Base-by-base conservation (phyloP, 2,888 invertebrate species). In the Ennomos quercinarius region DNA sequence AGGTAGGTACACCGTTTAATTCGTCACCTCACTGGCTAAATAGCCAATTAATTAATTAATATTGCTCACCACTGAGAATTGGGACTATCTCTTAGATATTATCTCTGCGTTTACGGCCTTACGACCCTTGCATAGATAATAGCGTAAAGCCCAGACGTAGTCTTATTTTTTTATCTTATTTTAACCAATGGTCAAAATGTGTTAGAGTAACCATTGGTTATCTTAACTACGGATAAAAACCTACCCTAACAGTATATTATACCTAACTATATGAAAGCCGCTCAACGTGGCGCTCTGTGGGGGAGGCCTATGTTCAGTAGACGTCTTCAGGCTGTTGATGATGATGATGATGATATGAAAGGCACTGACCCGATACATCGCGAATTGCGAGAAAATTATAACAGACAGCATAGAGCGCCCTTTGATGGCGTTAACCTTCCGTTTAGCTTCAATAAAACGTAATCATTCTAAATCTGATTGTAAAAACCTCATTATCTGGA, bases 401-500 rank as follows among this genome's bases (percentile, higher is more conserved):
- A 13, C 38, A 38, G 37, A n/a, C 40, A 37, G 41, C n/a, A 10
- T 34, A 48, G 46, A 54, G 12, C 5, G 27, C 3, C 27, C 27
- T 27, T 6, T n/a, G 34, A 10, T 8, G 27, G 45, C 56, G 45
- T 45, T 51, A 50, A 51, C 50, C 41, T 57, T 41, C 27, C 43
- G 10, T 10, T 17, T 44, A 34, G n/a, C 36, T 36, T 39, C 12
- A 49, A 34, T 45, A 41, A 51, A 34, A 27, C n/a, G 41, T 40
- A 38, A 8, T 49, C 46, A 46, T 46, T 46, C 34, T n/a, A 42
- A 46, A 57, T 41, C 41, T 36, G 51, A 50, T 56, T 48, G 13
- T 49, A 39, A 39, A 57, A 41, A 57, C 51, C 37, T 45, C 46
- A 47, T 57, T 51, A 57, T 46, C 46, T 46, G 46, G 51, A 46